phyloP scores from a whole-genome alignment of 2,797 vertebrate species.

The Rhinatrema bivittatum region DNA sequence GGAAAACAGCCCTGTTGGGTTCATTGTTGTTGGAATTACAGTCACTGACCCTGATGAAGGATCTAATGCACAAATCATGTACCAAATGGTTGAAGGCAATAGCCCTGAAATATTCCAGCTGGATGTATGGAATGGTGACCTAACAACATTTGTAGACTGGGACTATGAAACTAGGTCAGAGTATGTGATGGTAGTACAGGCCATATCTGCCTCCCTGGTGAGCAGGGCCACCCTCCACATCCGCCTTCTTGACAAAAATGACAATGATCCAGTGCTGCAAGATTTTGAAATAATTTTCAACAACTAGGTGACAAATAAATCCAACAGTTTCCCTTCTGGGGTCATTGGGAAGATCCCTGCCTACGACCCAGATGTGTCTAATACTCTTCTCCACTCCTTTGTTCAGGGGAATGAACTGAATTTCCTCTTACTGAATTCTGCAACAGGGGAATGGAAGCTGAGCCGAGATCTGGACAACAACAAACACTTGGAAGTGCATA shows the following conservation, averaged over 20 bases:
- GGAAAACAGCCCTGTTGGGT: constrained; percentile 88
- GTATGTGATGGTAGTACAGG: constrained; percentile 92
- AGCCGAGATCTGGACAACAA: constrained; percentile 89
- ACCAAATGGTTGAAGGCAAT: constrained; percentile 96
- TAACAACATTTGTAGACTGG: constrained; percentile 80
- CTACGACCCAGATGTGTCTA: constrained; percentile 87
- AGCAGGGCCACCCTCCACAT: constrained; percentile 88
- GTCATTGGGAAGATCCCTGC: constrained; percentile 92
- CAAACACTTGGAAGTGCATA: constrained; percentile 83
- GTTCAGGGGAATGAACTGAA: constrained; percentile 86
- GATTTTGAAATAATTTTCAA: constrained; percentile 98
- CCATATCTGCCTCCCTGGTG: constrained; percentile 90
- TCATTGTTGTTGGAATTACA: constrained; percentile 78
- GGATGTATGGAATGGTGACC: constrained; percentile 87
- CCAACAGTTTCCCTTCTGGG: constrained; percentile 89
- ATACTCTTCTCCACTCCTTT: constrained; percentile 86
- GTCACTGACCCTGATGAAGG: constrained; percentile 89
- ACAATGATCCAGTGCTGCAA: constrained; percentile 78
- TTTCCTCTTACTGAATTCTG: constrained; percentile 76
- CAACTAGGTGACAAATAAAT: constrained; percentile 95
- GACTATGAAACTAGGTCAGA: constrained; percentile 88
- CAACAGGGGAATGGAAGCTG: constrained; percentile 84
- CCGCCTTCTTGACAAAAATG: constrained; percentile 82
- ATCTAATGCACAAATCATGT: constrained; percentile 94
- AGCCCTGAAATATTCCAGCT: constrained; percentile 88